phyloP scores from a whole-genome alignment of 2,113 vertebrate genomes.

The Phaetusa simplex region DNA sequence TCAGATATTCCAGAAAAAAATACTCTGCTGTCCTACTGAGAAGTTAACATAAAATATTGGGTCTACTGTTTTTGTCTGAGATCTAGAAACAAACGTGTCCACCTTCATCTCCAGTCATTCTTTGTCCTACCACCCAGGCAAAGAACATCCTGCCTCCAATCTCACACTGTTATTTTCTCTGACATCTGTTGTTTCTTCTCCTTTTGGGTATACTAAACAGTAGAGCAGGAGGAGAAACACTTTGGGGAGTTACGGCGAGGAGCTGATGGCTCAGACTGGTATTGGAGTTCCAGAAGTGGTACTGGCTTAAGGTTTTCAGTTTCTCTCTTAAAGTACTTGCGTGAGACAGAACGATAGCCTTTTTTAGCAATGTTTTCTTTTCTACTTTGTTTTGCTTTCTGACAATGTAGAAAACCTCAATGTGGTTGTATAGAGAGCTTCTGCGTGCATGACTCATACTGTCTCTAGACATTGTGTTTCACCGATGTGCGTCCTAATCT shows the following conservation, averaged over 20 bases:
- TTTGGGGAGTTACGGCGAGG: neutral
- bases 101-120: neutral
- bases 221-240: neutral
- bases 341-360: rapidly evolving
- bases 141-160: neutral
- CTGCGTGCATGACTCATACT: neutral
- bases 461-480: neutral
- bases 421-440: neutral
- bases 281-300: neutral
- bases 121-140: neutral
- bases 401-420: neutral
- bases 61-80: neutral
- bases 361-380: neutral
- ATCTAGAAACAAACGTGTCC: neutral
- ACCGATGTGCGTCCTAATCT: rapidly evolving
- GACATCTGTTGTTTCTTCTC: neutral
- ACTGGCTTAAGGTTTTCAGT: neutral
- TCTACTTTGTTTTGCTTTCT: neutral
- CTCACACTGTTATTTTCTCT: neutral
- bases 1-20: neutral
- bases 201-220: neutral
- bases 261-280: neutral
- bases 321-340: neutral
- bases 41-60: neutral
- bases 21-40: neutral